Percentiles rank a stretch among this genome's conserved stretches.
Conservation (phyloP, 2,888 invertebrate genomes). For the Schizaphis graminum region DNA sequence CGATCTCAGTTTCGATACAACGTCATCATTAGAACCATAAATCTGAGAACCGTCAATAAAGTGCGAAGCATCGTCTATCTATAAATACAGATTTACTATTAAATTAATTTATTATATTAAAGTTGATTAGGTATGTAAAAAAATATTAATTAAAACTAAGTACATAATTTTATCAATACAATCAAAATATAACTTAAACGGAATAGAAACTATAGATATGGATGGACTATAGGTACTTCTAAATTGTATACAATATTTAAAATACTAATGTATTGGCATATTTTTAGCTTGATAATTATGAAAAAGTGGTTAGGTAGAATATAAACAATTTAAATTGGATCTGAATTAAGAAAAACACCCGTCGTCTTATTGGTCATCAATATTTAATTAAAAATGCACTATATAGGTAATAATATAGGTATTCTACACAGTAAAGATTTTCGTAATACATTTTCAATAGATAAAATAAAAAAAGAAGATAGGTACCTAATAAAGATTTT, state of each 20-base stretch:
- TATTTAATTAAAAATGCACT: background rate
- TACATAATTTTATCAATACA: background rate
- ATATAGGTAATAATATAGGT: background rate
- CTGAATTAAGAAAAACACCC: background rate
- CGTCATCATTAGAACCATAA: slow-evolving; percentile 69
- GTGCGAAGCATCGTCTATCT: slow-evolving; percentile 68
- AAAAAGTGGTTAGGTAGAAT: background rate
- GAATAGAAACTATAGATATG: background rate
- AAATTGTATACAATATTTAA: background rate
- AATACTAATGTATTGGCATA: background rate
- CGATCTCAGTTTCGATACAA: slow-evolving; percentile 66
- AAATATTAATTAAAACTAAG: background rate
- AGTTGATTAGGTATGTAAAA: background rate
- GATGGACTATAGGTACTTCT: background rate
- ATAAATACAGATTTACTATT: background rate
- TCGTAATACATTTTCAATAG: background rate
- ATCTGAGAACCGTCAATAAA: slow-evolving; percentile 70
- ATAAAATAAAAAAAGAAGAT: background rate
- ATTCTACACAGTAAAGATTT: background rate
- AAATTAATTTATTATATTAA: background rate
- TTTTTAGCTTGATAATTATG: background rate
- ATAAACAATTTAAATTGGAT: background rate
- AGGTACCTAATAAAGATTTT: background rate
- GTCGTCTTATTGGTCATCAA: background rate
- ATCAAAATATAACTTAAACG: background rate